These are phyloP conservation scores for Hemibagrus guttatus DNA, from an alignment of 2,797 vertebrate genomes.

Conservation along the genomic window DNA sequence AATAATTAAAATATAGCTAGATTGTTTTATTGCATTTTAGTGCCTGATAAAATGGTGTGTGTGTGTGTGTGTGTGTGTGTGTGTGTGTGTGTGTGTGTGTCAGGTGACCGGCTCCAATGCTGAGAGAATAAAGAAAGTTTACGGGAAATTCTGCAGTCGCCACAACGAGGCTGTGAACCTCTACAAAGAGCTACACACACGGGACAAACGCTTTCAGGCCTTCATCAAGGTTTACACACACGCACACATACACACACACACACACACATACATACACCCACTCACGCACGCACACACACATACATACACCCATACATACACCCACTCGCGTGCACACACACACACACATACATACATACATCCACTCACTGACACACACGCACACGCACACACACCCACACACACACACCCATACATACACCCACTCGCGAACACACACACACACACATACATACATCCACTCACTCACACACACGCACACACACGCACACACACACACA, in stretches of 20 bases:
- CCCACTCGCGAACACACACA: too few relatives aligned
- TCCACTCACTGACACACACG: too few relatives aligned
- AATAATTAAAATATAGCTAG: background rate
- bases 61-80: background rate
- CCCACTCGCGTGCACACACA: too few relatives aligned
- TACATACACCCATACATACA: too few relatives aligned
- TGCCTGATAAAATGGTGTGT: background rate
- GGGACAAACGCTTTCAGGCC: conserved; percentile 91
- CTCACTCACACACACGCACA: too few relatives aligned
- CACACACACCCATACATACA: too few relatives aligned
- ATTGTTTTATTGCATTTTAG: too few relatives aligned
- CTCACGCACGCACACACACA: too few relatives aligned
- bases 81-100: background rate
- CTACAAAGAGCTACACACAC: conserved; percentile 87
- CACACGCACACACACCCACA: too few relatives aligned
- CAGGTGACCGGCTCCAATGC: conserved; percentile 86
- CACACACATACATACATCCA: too few relatives aligned
- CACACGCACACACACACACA: too few relatives aligned
- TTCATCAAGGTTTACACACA: conserved; percentile 82
- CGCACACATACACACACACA: background rate
- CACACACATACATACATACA: too few relatives aligned
- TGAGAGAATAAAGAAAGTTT: conserved; percentile 85
- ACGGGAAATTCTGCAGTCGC: conserved; percentile 91
- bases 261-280: background rate
- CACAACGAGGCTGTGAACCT: conserved; percentile 88